These are phyloP conservation scores for Sepiola atlantica DNA, from an alignment of 2,888 invertebrate species.

Conservation along the genomic window DNA sequence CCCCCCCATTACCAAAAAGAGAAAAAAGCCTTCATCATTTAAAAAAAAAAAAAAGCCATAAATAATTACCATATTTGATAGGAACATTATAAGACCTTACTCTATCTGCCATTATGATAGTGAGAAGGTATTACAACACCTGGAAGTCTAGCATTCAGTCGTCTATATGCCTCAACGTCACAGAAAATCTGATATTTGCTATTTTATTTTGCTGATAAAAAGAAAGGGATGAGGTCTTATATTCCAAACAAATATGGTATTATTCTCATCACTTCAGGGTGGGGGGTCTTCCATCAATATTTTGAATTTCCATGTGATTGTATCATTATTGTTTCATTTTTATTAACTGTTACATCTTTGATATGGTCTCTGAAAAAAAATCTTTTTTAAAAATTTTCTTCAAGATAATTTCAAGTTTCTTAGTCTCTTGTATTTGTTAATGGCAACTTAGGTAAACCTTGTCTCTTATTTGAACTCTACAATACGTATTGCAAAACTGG, in stretches of 20 bases:
- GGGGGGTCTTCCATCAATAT: background rate
- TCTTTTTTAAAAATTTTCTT: background rate
- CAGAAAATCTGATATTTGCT: too few relatives aligned
- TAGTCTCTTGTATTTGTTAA: too few relatives aligned
- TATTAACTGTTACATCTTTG: background rate
- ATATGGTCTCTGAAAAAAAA: constrained; percentile 37
- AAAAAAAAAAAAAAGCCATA: background rate
- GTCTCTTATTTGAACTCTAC: background rate
- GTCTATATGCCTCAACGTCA: too few relatives aligned
- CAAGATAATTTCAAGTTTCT: too few relatives aligned
- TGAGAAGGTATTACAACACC: too few relatives aligned
- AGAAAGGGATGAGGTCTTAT: background rate
- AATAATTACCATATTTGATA: too few relatives aligned
- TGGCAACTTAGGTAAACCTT: background rate
- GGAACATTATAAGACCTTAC: too few relatives aligned
- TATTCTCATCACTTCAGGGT: constrained; percentile 32
- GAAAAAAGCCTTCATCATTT: background rate
- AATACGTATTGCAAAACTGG: background rate
- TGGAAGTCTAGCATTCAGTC: too few relatives aligned
- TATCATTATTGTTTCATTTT: background rate
- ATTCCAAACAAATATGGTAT: background rate
- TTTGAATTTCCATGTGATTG: background rate
- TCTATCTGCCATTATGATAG: too few relatives aligned
- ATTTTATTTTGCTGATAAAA: too few relatives aligned
- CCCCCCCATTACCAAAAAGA: too few relatives aligned